Evolutionary conservation across 2,797 vertebrate genomes (phyloP).

Genomic region (Meda fulgida): DNA sequence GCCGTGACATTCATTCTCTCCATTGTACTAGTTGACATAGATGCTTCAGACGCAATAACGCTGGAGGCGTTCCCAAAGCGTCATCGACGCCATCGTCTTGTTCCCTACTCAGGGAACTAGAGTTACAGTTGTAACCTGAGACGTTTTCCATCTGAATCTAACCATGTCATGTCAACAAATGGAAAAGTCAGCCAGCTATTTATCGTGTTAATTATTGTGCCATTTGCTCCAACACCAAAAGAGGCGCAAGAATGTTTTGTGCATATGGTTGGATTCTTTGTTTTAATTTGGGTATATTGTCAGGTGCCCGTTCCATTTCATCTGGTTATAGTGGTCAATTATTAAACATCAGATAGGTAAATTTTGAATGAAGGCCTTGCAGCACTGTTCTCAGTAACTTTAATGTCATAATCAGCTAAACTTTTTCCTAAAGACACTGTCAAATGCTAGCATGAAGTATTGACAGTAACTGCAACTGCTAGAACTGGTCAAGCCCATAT

Average conservation of each 20-base stretch:
- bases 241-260: background rate
- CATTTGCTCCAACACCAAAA: background rate
- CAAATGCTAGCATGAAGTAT: background rate
- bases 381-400: background rate
- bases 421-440: background rate
- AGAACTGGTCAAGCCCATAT: no score
- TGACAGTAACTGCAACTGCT: background rate
- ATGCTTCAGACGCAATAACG: no score
- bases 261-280: background rate
- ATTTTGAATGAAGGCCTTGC: background rate
- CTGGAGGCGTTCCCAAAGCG: no score
- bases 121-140: no score
- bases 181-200: no score
- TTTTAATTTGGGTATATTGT: background rate
- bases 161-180: no score
- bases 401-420: background rate
- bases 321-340: background rate
- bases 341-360: conserved; percentile 3
- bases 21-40: no score
- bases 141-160: no score
- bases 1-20: no score
- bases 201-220: no score
- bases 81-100: no score
- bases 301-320: background rate
- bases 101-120: no score